These are phyloP conservation scores for Anorthoa munda DNA, from an alignment of 2,888 invertebrate genomes.

Conservation along the genomic window DNA sequence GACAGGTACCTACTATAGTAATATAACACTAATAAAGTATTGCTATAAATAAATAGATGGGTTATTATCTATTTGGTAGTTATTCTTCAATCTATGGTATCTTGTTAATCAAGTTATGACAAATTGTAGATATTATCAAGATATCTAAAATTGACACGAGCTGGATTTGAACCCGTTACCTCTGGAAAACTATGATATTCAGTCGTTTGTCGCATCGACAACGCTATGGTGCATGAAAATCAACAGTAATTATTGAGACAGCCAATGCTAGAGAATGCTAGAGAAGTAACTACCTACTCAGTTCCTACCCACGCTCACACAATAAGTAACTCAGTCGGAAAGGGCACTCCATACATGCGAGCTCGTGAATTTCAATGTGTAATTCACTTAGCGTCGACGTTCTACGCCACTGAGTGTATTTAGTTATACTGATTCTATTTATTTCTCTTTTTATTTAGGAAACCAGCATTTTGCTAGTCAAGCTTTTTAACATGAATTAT, in stretches of 20 bases:
- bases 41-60: no score
- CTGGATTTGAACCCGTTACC: no score
- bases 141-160: no score
- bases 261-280: background rate
- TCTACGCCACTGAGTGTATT: conserved; percentile 51
- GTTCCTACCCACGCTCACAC: conserved; percentile 17
- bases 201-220: no score
- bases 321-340: conserved; percentile 36
- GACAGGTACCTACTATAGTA: no score
- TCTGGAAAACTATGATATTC: no score
- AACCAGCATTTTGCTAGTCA: background rate
- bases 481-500: background rate
- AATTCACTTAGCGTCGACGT: conserved; percentile 58
- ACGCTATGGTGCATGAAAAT: background rate
- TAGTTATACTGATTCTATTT: conserved; percentile 47
- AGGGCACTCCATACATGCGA: conserved; percentile 42
- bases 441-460: conserved; percentile 1
- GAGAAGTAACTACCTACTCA: background rate
- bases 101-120: no score
- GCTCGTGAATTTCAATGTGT: conserved; percentile 63
- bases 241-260: background rate
- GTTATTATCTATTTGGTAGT: no score
- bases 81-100: no score
- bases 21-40: no score
- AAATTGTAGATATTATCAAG: no score